Base-by-base conservation (phyloP, 2,888 invertebrate genomes). In the Scaptomyza caliginosa region DNA sequence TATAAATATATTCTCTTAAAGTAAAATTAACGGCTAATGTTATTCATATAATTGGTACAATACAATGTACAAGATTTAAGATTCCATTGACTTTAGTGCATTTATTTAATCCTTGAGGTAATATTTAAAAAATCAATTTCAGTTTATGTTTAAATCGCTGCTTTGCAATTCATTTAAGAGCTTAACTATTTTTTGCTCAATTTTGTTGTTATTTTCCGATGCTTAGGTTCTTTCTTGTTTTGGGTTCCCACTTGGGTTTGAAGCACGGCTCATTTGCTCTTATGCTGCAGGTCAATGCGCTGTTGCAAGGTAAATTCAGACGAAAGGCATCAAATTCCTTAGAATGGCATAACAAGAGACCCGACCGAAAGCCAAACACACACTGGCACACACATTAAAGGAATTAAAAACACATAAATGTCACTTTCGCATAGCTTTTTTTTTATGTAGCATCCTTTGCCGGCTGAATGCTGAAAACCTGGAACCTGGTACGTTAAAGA, bases 361-460 rank as follows among this genome's bases (percentile, higher is more conserved):
- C 42, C 38, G 8, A 34, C 34, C 36, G 45, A 46, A 55, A 66
- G 42, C 58, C 48, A 65, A 46, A 32, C 24, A 30, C 36, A 39
- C 19, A 42, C 16, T 59, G 6, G 17, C 19, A 58, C 36, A 40
- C 16, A 52, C 34, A n/a, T 21, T 34, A 38, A 64, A 74, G 75
- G 82, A 80, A 82, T 82, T 86, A 82, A 82, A 86, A 86, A 75
- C 83, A 86, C 80, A 86, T 82, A 86, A 83, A 83, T 86, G 84
- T 86, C 82, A 83, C 77, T 83, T 83, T 77, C 63, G 73, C 70
- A 82, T 67, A 77, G 70, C 84, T 68, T 82, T 86, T 86, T 86
- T 83, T 83, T 83, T 83, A 83, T 83, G 83, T 70, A 77, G 72
- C 76, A 77, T 77, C 77, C 79, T 79, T 73, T 72, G 34, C 32